These are phyloP conservation scores for Psilopogon haemacephalus DNA, from an alignment of 2,113 vertebrate species.

Conservation along the genomic window DNA sequence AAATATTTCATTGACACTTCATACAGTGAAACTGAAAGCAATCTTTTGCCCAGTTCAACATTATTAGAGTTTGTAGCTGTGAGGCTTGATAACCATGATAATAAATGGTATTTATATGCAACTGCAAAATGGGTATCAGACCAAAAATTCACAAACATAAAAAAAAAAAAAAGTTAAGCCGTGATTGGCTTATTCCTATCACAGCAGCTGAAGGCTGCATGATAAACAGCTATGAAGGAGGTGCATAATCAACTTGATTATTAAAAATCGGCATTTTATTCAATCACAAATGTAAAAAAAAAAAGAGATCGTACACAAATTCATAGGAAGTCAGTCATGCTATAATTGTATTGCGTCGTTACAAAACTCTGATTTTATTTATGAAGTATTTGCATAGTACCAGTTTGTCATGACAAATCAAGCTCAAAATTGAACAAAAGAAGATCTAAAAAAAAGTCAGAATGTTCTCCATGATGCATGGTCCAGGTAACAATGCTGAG, in stretches of 20 bases:
- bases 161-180: constrained; percentile 12
- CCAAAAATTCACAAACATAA: constrained; percentile 20
- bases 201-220: constrained; percentile 24
- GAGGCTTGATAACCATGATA: constrained; percentile 3
- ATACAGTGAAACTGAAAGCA: constrained; percentile 18
- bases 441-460: neutral
- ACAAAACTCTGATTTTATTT: neutral
- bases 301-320: neutral
- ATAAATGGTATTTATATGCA: constrained; percentile 6
- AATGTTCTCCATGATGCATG: neutral
- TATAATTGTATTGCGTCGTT: neutral
- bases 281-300: neutral
- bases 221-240: constrained; percentile 31
- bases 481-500: neutral
- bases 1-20: constrained; percentile 51
- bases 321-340: neutral
- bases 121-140: constrained; percentile 16
- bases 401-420: constrained; percentile 7
- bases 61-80: constrained; percentile 10
- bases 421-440: neutral
- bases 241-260: constrained; percentile 1
- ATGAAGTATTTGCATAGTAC: neutral
- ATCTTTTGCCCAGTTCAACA: neutral
- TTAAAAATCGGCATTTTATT: constrained; percentile 39
- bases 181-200: constrained; percentile 35